Percentiles rank a stretch among this genome's conserved stretches.
Evolutionary conservation across 2,797 vertebrate species (phyloP).

Genomic region (Melanotaenia maccullochi): DNA sequence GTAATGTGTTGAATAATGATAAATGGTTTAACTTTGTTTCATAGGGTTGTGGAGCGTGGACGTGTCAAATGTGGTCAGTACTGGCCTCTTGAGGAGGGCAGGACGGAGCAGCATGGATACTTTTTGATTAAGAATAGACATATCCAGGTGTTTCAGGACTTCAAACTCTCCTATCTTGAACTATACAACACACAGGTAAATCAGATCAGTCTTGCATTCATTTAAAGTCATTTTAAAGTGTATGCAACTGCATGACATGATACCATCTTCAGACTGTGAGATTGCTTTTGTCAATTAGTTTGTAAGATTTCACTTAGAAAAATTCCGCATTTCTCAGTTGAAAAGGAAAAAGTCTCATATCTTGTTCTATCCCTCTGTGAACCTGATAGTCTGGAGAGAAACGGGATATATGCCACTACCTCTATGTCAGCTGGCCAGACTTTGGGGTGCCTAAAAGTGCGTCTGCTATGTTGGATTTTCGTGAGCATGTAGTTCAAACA

Average conservation of each 20-base stretch:
- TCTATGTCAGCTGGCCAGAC: slow-evolving; percentile 91
- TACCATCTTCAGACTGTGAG: neutral
- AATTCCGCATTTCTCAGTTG: neutral
- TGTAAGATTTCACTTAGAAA: neutral
- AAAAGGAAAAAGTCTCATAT: neutral
- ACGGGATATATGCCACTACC: slow-evolving; percentile 86
- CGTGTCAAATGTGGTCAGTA: slow-evolving; percentile 90
- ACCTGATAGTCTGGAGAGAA: slow-evolving; percentile 83
- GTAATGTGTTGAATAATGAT: slow-evolving; percentile 3
- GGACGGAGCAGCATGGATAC: slow-evolving; percentile 83
- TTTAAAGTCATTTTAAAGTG: neutral
- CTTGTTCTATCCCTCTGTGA: neutral
- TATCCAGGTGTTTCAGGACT: slow-evolving; percentile 87
- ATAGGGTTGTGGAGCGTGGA: slow-evolving; percentile 87
- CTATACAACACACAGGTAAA: slow-evolving; percentile 86
- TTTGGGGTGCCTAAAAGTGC: slow-evolving; percentile 90
- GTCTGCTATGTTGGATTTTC: slow-evolving; percentile 89
- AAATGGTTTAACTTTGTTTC: neutral
- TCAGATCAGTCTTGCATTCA: neutral
- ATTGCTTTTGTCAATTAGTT: neutral
- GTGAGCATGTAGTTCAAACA: slow-evolving; percentile 84
- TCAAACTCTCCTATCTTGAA: slow-evolving; percentile 86
- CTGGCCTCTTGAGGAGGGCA: slow-evolving; percentile 86
- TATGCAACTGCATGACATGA: neutral
- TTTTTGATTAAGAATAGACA: slow-evolving; percentile 84